A percentile compares a stretch with the other conserved stretches of the same genome.
phyloP scores from a whole-genome alignment of 2,888 invertebrate species.

The Portevinia maculata region DNA sequence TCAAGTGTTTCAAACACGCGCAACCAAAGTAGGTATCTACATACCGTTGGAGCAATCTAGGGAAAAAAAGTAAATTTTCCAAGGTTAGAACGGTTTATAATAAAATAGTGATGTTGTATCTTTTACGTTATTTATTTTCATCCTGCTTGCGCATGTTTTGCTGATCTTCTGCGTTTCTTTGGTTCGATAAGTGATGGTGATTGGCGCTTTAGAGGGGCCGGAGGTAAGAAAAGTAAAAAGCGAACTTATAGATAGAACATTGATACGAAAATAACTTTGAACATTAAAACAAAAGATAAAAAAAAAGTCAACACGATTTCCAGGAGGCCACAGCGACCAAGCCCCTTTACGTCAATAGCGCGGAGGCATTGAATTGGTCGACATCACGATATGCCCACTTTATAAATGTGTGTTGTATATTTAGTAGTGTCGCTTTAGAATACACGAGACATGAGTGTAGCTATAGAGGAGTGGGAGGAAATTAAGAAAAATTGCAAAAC shows the following conservation, averaged over 20 bases:
- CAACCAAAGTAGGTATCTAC: background rate
- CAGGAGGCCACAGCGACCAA: constrained; percentile 59
- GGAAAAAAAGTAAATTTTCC: background rate
- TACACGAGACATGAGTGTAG: background rate
- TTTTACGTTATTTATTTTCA: constrained; percentile 4
- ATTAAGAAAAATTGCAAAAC: constrained; percentile 9
- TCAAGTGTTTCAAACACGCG: too few relatives aligned
- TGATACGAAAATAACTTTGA: too few relatives aligned
- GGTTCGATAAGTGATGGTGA: background rate
- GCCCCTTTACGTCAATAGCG: constrained; percentile 65
- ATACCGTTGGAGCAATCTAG: background rate
- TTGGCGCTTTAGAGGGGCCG: background rate
- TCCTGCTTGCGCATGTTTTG: background rate
- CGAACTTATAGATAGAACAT: constrained; percentile 1
- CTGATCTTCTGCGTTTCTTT: background rate
- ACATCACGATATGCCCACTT: constrained; percentile 48
- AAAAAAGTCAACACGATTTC: constrained; percentile 7
- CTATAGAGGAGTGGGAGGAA: background rate
- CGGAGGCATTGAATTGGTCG: constrained; percentile 45
- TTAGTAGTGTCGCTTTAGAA: background rate
- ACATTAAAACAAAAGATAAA: background rate
- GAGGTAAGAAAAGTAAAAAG: constrained; percentile 3
- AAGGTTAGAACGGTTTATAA: constrained; percentile 9
- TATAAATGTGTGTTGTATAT: background rate
- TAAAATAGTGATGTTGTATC: background rate